Percentiles rank a stretch among this genome's conserved stretches.
phyloP scores from a whole-genome alignment of 2,888 invertebrate species.

The Glomeris marginata region DNA sequence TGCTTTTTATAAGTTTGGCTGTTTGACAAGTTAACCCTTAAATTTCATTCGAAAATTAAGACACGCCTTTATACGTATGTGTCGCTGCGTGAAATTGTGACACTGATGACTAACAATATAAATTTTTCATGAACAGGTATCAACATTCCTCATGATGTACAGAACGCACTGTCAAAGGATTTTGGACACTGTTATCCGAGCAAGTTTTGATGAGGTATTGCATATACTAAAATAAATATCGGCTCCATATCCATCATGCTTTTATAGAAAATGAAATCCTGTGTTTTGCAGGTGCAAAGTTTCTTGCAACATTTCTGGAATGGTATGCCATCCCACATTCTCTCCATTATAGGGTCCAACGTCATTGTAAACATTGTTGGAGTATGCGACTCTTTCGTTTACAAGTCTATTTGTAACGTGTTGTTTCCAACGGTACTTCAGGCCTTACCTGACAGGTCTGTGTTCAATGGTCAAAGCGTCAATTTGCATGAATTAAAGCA shows the following conservation, averaged over 20 bases:
- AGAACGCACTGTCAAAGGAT: conserved; percentile 35
- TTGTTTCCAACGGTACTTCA: conserved; percentile 34
- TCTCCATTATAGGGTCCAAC: conserved; percentile 27
- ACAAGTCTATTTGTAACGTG: conserved; percentile 32
- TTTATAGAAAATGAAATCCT: no score
- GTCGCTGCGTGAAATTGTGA: no score
- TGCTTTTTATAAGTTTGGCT: no score
- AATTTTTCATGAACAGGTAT: conserved; percentile 11
- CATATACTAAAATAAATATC: no score
- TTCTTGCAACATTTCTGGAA: conserved; percentile 34
- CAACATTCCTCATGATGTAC: conserved; percentile 36
- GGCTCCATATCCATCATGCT: no score
- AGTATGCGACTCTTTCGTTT: conserved; percentile 35
- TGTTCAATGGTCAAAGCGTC: neutral
- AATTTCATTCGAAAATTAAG: no score
- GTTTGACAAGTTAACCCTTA: no score
- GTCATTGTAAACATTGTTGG: conserved; percentile 32
- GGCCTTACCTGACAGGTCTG: conserved; percentile 30
- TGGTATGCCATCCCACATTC: conserved; percentile 32
- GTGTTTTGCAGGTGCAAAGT: conserved; percentile 30
- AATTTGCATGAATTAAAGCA: neutral
- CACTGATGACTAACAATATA: no score
- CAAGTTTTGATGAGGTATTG: conserved; percentile 35
- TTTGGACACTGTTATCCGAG: conserved; percentile 34
- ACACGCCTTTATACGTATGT: no score